These are phyloP conservation scores for Phasia obesa DNA, from an alignment of 2,888 invertebrate species.

Conservation along the genomic window DNA sequence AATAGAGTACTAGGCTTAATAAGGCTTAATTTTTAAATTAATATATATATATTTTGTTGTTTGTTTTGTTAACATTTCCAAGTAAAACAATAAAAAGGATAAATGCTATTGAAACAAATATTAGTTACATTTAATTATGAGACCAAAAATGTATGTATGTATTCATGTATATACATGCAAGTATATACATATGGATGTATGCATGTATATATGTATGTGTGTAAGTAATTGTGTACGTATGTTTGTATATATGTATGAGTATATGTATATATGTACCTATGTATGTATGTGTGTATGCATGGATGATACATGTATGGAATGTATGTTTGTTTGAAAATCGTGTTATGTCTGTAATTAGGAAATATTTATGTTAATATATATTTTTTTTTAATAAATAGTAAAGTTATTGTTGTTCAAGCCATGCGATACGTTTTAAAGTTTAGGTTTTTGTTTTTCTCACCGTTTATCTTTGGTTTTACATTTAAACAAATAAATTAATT, in stretches of 20 bases:
- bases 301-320: no score
- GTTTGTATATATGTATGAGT: no score
- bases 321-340: no score
- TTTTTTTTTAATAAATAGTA: conserved; percentile 1
- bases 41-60: no score
- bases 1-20: no score
- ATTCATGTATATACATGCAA: no score
- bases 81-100: not conserved
- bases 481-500: conserved; percentile 47
- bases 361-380: not conserved
- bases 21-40: no score
- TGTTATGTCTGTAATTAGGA: not conserved
- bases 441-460: conserved; percentile 62
- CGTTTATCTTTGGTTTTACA: conserved; percentile 70
- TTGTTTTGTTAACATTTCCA: no score
- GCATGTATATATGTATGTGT: not conserved
- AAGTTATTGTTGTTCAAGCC: conserved; percentile 61
- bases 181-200: no score
- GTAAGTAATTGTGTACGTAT: no score
- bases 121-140: not conserved
- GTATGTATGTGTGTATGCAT: not conserved
- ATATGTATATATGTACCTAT: no score
- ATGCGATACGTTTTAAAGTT: conserved; percentile 62
- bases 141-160: no score
- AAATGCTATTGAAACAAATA: not conserved